Evolutionary conservation across 2,888 invertebrate species (phyloP), one percentile per base, ranked within the genome.

Genomic region (Dryobotodes eremita): DNA sequence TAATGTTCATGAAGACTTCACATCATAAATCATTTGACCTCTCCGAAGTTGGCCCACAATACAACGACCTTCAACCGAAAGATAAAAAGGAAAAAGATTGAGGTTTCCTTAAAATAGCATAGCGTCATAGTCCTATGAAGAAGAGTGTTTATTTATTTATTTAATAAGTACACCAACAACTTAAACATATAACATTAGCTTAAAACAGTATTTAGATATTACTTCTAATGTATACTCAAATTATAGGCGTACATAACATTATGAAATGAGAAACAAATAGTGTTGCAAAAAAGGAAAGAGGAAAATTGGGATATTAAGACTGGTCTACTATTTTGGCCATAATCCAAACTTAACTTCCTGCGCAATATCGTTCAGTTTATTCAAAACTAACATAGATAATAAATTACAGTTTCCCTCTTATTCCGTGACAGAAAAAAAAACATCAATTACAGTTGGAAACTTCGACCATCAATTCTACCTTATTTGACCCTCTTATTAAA

Each of bases 11-110:
- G 5, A 36, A 80, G 62, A 80, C 62, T 62, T 62, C 0, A 71
- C 0, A 71, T 57, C 62, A 81, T 79, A 55, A 79, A 79, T 81
- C 73, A 80, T 57, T 64, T 64, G 57, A 62, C 62, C 42, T n/a
- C 57, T 4, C 42, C 11, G 11, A 55, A 36, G 7, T 26, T n/a
- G 2, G n/a, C 10, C 5, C 13, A 55, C 0, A 48, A 48, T 57
- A 77, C 2, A 20, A 17, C 20, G 42, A 46, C 79, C 71, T 71
- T 80, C 23, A 20, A 15, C 13, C 1, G 11, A 42, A 55, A 64
- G 7, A 72, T 71, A 55, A 80, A 78, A 79, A 26, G n/a, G 11
- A 26, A 48, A 77, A 36, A 26, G 26, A 80, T 77, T n/a, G 17
- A 42, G 31, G 11, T 36, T 53, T 46, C 50, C 8, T 55, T 8